A percentile compares a stretch with the other conserved stretches of the same genome.
phyloP scores from a whole-genome alignment of 2,113 vertebrate species.

The Poecile atricapillus region DNA sequence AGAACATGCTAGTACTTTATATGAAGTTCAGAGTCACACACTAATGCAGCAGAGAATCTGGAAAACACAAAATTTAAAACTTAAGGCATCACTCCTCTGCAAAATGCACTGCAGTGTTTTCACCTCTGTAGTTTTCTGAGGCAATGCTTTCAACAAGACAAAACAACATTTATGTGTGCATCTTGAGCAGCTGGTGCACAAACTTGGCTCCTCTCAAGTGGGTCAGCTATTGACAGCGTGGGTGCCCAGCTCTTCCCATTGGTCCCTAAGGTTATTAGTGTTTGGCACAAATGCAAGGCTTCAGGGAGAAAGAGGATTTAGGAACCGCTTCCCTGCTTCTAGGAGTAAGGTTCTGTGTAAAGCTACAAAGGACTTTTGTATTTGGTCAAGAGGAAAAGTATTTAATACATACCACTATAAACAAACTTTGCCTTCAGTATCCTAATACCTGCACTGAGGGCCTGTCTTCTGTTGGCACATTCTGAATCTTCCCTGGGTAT shows the following conservation, averaged over 20 bases:
- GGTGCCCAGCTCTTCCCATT: not conserved
- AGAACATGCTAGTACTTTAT: no score
- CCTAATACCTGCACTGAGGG: not conserved
- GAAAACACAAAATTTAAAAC: no score
- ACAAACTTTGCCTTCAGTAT: not conserved
- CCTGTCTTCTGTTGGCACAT: not conserved
- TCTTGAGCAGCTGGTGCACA: not conserved
- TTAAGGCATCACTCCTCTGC: not conserved
- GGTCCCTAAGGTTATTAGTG: not conserved
- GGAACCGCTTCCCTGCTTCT: not conserved
- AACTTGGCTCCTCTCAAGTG: not conserved
- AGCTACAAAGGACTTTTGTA: not conserved
- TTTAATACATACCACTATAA: not conserved
- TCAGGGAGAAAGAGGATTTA: not conserved
- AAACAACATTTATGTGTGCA: fast-evolving
- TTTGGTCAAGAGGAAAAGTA: not conserved
- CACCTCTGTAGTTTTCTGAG: not conserved
- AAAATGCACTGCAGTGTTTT: not conserved
- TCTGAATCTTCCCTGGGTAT: not conserved
- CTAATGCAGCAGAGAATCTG: no score
- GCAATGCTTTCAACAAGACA: not conserved
- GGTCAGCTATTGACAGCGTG: fast-evolving
- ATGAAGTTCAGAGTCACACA: no score
- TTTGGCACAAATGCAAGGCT: not conserved
- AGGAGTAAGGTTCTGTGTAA: not conserved